Percentiles rank a stretch among this genome's conserved stretches.
phyloP scores from a whole-genome alignment of 2,113 vertebrate species.

The Hippocampus guttulatus region DNA sequence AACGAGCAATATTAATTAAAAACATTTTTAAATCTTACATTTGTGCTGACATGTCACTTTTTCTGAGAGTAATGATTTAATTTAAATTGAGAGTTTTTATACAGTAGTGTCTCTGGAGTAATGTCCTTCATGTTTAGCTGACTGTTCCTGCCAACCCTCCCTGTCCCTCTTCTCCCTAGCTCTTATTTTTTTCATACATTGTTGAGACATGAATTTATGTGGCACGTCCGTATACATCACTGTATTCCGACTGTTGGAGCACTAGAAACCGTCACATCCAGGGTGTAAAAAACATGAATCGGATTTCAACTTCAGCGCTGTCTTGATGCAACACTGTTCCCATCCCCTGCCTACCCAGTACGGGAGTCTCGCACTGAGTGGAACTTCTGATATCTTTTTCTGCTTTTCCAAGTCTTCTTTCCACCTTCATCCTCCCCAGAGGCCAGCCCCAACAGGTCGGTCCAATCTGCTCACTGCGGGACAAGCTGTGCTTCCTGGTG shows the following conservation, averaged over 20 bases:
- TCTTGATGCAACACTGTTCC: slow-evolving; percentile 15
- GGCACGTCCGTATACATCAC: background rate
- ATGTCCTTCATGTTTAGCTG: background rate
- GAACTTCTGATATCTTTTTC: slow-evolving; percentile 43
- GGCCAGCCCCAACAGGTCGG: slow-evolving; percentile 1
- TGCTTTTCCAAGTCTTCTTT: slow-evolving; percentile 37
- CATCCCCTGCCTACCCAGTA: slow-evolving; percentile 10
- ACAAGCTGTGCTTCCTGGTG: slow-evolving; percentile 52
- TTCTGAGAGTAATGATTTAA: no score
- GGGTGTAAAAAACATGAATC: background rate
- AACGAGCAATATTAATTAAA: no score
- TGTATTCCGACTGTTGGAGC: background rate
- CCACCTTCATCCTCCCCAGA: slow-evolving; percentile 33
- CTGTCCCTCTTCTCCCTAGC: no score
- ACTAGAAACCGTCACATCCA: background rate
- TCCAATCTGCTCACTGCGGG: slow-evolving; percentile 31
- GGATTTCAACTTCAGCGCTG: background rate
- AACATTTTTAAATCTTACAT: no score
- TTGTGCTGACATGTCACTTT: no score
- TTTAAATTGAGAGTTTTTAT: background rate
- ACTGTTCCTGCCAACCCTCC: no score
- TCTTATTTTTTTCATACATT: background rate
- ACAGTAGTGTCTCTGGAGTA: background rate
- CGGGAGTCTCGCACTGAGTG: slow-evolving; percentile 38
- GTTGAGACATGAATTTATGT: background rate